These are phyloP conservation scores for Columba janthina DNA, from an alignment of 2,113 vertebrate species.

Conservation along the genomic window DNA sequence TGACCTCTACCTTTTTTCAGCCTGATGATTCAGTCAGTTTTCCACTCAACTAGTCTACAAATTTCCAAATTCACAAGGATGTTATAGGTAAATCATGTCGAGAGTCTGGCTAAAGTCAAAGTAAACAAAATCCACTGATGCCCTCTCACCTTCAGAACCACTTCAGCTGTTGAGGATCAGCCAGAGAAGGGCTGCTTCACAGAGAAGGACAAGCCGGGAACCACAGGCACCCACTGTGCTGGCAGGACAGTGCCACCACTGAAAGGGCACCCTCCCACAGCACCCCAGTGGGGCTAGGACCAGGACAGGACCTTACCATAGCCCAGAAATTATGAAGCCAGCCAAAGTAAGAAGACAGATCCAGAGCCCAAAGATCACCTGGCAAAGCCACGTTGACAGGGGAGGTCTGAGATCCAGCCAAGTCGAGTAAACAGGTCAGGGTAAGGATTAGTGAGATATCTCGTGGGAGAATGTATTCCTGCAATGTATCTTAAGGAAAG, in stretches of 20 bases:
- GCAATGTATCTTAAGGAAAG: neutral
- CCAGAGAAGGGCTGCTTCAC: neutral
- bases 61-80: neutral
- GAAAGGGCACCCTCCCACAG: neutral
- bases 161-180: neutral
- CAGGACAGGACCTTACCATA: neutral
- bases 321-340: neutral
- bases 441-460: neutral
- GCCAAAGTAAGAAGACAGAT: neutral
- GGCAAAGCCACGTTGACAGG: neutral
- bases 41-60: neutral
- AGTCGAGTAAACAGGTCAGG: neutral
- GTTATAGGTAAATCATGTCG: rapidly evolving
- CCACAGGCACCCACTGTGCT: rapidly evolving
- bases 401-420: neutral
- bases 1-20: neutral
- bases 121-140: neutral
- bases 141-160: neutral
- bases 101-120: neutral
- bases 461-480: neutral
- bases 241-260: rapidly evolving
- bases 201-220: neutral
- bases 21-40: neutral
- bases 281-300: too few relatives aligned
- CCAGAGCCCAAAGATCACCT: neutral